Evolutionary conservation across 2,113 vertebrate genomes (phyloP), one percentile per base, ranked within the genome.

Genomic region (Uria aalge): DNA sequence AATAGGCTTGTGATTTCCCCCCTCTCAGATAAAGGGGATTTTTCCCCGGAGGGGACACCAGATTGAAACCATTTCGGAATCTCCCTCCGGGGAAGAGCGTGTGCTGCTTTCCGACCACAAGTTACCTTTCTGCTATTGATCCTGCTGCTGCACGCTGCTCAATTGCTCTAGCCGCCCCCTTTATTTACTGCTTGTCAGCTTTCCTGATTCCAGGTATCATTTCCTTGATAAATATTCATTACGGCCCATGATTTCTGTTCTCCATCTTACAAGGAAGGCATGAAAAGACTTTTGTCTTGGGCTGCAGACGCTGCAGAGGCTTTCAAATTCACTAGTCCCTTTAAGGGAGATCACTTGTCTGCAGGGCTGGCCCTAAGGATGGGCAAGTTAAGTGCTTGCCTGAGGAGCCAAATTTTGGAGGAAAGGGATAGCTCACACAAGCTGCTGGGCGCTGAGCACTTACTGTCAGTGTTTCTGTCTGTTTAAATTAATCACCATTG

Each of bases 381-480:
- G 9, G 9, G 36, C 32, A 90, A 74, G 45, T 10, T 76, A 77
- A 21, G 15, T 36, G 41, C 50, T 48, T 41, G 36, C 73, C 64
- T 17, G 11, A 82, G 64, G 15, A 88, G 12, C 13, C 34, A 50
- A 32, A 86, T 78, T 93, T 86, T 77, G 67, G 50, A 74, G 63
- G 27, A 67, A 94, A 81, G 8, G 11, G 4, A 26, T 18, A 40
- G 34, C 30, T 90, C n/a, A 21, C 52, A 59, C 21, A 57, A 78
- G 34, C 7, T 52, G 48, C 32, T 83, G 53, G 0, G 0, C 0
- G 0, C 50, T 29, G 34, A 92, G 23, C 16, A n/a, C 47, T 80
- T 81, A 32, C 10, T 71, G 55, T 26, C 67, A 43, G 34, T 63
- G 60, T 45, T 94, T 91, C 56, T 76, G 62, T 73, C 60, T 67